These are phyloP conservation scores for Eumaeus atala DNA, from an alignment of 1,140 invertebrate genomes.

Conservation along the genomic window DNA sequence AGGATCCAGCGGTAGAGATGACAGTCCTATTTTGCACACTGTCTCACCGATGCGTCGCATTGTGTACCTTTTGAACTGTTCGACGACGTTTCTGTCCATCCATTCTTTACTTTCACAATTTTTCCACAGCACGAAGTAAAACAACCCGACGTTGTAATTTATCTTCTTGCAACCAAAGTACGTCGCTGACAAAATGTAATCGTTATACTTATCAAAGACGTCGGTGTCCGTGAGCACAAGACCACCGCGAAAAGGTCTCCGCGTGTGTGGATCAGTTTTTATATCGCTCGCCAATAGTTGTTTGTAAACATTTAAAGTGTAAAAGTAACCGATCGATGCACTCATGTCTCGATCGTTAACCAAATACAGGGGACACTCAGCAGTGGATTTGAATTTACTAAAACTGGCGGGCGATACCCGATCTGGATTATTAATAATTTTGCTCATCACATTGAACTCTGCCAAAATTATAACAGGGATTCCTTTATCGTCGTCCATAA, in stretches of 20 bases:
- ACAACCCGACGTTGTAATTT: slow-evolving; percentile 32
- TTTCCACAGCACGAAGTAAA: slow-evolving; percentile 36
- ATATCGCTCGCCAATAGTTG: slow-evolving; percentile 23
- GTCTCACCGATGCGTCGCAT: slow-evolving; percentile 30
- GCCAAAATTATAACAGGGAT: slow-evolving; percentile 31
- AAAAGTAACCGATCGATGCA: slow-evolving; percentile 35
- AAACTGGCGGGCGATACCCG: slow-evolving; percentile 29
- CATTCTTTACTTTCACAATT: slow-evolving; percentile 37
- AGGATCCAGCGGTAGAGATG: slow-evolving; percentile 35
- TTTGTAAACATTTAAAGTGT: slow-evolving; percentile 37
- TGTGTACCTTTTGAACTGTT: slow-evolving; percentile 32
- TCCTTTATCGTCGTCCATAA: slow-evolving; percentile 32
- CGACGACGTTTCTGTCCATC: slow-evolving; percentile 37
- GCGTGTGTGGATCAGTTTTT: slow-evolving; percentile 29
- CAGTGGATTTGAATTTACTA: slow-evolving; percentile 31
- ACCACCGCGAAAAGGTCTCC: slow-evolving; percentile 26
- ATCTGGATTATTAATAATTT: slow-evolving; percentile 23
- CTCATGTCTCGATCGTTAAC: slow-evolving; percentile 27
- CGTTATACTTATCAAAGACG: slow-evolving; percentile 36
- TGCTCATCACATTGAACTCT: slow-evolving; percentile 27
- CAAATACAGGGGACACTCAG: slow-evolving; percentile 36
- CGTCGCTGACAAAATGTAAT: slow-evolving; percentile 32
- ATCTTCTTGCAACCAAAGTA: slow-evolving; percentile 35
- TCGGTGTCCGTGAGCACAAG: slow-evolving; percentile 28
- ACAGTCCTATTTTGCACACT: slow-evolving; percentile 31